Evolutionary conservation across 92 coral and sea anemone genomes (phyloP).

Genomic region (Isaurus tuberculatus): DNA sequence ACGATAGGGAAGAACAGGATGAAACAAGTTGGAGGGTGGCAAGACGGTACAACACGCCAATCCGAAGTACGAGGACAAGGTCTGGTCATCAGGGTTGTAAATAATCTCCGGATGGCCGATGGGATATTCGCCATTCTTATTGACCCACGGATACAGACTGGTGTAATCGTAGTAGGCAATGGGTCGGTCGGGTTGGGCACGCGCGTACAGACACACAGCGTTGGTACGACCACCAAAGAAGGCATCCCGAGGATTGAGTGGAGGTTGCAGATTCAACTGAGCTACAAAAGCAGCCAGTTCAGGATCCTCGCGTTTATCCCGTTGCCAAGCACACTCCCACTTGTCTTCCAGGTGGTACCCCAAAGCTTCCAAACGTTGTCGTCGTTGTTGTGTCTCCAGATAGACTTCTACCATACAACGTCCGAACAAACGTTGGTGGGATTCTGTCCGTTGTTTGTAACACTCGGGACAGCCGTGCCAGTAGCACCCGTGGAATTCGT

Average conservation of each 20-base stretch:
- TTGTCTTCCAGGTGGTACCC: neutral
- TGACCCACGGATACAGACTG: neutral
- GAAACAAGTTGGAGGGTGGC: neutral
- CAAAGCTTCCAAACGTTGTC: neutral
- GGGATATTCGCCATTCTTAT: slow-evolving; percentile 2
- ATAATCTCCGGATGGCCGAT: neutral
- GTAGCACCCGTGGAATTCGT: neutral
- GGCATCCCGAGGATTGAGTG: neutral
- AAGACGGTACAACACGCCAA: neutral
- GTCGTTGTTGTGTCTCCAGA: neutral
- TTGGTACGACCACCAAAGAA: neutral
- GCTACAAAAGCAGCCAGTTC: neutral
- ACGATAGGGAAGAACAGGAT: neutral
- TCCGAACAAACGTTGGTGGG: neutral
- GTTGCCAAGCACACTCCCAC: neutral
- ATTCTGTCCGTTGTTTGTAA: neutral
- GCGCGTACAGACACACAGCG: neutral
- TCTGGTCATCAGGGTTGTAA: neutral
- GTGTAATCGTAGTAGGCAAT: slow-evolving; percentile 1
- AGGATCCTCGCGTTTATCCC: neutral
- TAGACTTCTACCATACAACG: neutral
- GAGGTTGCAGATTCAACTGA: neutral
- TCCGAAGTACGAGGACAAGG: neutral
- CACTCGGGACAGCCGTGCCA: neutral
- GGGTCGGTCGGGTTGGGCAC: neutral